These are phyloP conservation scores for Sebastiscus tertius DNA, from an alignment of 2,797 vertebrate genomes.

Conservation along the genomic window DNA sequence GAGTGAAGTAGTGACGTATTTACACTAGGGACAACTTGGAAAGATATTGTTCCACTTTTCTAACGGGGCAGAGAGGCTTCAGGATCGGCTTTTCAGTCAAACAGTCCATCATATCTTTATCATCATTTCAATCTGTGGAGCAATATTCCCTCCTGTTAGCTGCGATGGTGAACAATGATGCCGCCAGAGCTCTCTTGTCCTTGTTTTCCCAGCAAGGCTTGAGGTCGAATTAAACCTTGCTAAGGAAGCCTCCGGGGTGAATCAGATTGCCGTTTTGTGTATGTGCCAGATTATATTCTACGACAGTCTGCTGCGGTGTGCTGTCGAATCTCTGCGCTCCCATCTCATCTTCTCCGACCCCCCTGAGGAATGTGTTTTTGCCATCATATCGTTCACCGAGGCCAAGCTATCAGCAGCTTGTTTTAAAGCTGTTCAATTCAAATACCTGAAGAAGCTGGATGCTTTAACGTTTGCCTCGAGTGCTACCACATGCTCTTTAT, in stretches of 20 bases:
- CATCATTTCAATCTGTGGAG: not conserved
- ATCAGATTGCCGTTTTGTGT: constrained; percentile 22
- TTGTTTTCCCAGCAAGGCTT: not conserved
- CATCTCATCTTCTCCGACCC: constrained; percentile 21
- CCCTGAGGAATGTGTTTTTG: constrained; percentile 32
- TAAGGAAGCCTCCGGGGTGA: constrained; percentile 23
- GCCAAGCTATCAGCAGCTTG: constrained; percentile 15
- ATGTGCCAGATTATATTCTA: constrained; percentile 39
- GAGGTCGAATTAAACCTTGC: constrained; percentile 21
- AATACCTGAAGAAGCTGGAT: not conserved
- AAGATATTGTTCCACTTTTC: not conserved
- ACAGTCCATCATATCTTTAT: not conserved
- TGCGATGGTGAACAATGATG: not conserved
- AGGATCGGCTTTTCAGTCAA: not conserved
- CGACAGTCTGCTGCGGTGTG: constrained; percentile 11
- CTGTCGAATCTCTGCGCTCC: constrained; percentile 6
- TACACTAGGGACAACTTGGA: not conserved
- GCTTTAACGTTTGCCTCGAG: constrained; percentile 9
- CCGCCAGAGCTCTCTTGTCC: not conserved
- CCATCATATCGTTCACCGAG: not conserved
- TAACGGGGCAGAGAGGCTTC: not conserved
- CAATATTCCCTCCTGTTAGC: not conserved
- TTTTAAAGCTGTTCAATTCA: constrained; percentile 9
- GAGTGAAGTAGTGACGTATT: not conserved
- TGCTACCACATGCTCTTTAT: constrained; percentile 3